These are phyloP conservation scores for Sylvietta virens DNA, from an alignment of 2,113 vertebrate species.

Conservation along the genomic window DNA sequence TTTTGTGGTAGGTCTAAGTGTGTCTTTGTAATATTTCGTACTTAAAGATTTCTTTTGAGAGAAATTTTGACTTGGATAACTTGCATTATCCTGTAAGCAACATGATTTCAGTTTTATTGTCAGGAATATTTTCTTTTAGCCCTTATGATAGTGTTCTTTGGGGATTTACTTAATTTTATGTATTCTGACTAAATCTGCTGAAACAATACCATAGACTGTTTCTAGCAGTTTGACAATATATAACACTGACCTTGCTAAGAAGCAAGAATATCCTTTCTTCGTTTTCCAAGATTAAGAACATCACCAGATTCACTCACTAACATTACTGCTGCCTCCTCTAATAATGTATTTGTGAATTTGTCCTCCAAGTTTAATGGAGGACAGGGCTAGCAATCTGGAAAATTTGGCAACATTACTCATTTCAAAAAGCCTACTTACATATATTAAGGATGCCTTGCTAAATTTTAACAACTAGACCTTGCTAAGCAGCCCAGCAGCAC, in stretches of 20 bases:
- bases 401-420: slow-evolving; percentile 36
- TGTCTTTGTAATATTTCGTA: neutral
- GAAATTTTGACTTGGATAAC: neutral
- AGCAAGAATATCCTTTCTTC: neutral
- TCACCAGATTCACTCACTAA: neutral
- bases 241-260: neutral
- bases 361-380: slow-evolving; percentile 50
- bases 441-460: slow-evolving; percentile 12
- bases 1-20: neutral
- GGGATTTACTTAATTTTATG: neutral
- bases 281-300: neutral
- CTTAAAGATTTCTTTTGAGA: neutral
- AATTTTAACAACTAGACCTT: neutral
- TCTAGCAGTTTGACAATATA: neutral
- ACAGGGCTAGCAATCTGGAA: slow-evolving; percentile 43
- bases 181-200: neutral
- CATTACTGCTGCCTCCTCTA: neutral
- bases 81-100: neutral
- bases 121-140: neutral
- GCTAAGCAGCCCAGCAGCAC: neutral
- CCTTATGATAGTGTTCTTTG: neutral
- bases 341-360: slow-evolving; percentile 12
- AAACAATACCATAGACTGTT: neutral
- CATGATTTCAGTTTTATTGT: neutral
- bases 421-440: slow-evolving; percentile 46